These are phyloP conservation scores for Pseudomyrmex dendroicus DNA, from an alignment of 1,140 invertebrate species.

Conservation along the genomic window DNA sequence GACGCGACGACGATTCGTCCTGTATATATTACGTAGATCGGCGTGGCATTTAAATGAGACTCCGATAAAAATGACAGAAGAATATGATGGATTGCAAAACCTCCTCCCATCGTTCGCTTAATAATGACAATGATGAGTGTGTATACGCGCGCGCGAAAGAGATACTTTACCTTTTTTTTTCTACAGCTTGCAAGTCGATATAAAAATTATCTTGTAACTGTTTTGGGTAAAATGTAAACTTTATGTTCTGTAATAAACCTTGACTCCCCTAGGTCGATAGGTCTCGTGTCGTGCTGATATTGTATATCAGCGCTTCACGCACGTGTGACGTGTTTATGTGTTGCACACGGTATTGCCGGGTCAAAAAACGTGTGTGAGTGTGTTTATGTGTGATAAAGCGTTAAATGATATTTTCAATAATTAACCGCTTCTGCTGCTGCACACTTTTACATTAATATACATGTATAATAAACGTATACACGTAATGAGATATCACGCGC, in stretches of 20 bases:
- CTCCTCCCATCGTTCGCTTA: conserved; percentile 17
- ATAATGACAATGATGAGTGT: not conserved
- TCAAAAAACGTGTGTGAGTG: not conserved
- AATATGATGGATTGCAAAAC: conserved; percentile 29
- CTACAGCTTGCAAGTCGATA: no score
- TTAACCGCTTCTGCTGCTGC: not conserved
- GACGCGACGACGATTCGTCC: conserved; percentile 13
- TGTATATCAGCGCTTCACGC: not conserved
- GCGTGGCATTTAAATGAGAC: conserved; percentile 30
- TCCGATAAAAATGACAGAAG: not conserved
- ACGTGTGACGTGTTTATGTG: not conserved
- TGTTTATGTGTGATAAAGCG: not conserved
- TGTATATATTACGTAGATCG: not conserved
- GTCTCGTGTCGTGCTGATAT: not conserved
- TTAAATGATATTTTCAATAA: conserved; percentile 10
- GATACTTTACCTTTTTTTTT: not conserved
- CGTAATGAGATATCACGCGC: not conserved
- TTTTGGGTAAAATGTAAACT: not conserved
- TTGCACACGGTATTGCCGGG: not conserved
- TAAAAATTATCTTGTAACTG: not conserved
- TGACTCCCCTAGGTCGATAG: not conserved
- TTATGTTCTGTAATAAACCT: not conserved
- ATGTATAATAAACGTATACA: not conserved
- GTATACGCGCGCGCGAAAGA: not conserved
- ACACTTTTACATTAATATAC: not conserved